phyloP scores from a whole-genome alignment of 2,113 vertebrate genomes.

The Fukomys damarensis region DNA sequence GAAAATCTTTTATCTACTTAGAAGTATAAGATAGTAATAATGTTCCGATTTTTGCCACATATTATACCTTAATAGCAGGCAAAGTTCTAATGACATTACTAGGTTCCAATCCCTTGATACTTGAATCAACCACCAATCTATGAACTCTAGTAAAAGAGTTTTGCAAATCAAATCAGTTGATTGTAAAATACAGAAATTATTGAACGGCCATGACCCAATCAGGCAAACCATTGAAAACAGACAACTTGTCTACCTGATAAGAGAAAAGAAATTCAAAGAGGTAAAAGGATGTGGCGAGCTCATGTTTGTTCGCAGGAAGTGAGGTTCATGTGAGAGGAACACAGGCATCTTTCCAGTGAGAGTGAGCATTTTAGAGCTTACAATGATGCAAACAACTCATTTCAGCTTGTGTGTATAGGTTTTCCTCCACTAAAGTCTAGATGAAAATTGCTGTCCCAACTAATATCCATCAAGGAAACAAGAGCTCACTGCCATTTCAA shows the following conservation, averaged over 20 bases:
- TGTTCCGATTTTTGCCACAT: neutral
- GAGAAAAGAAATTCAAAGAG: neutral
- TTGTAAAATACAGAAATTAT: neutral
- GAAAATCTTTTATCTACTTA: neutral
- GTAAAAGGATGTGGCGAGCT: neutral
- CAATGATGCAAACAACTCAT: neutral
- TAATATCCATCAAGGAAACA: neutral
- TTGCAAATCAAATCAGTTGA: neutral
- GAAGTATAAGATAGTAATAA: neutral
- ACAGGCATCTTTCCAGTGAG: neutral
- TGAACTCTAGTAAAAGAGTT: neutral
- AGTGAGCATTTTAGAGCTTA: neutral
- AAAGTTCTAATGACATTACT: neutral
- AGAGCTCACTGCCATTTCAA: accelerated
- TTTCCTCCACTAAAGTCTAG: neutral
- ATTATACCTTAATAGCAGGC: neutral
- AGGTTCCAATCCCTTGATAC: neutral
- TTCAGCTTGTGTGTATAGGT: accelerated
- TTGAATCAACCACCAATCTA: neutral
- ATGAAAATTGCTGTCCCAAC: accelerated
- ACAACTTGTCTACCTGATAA: neutral
- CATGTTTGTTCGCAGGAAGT: neutral
- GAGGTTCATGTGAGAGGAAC: neutral
- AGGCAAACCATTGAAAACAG: neutral
- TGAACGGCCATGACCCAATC: neutral